phyloP scores from a whole-genome alignment of 2,888 invertebrate genomes.

The Cheilosia variabilis region DNA sequence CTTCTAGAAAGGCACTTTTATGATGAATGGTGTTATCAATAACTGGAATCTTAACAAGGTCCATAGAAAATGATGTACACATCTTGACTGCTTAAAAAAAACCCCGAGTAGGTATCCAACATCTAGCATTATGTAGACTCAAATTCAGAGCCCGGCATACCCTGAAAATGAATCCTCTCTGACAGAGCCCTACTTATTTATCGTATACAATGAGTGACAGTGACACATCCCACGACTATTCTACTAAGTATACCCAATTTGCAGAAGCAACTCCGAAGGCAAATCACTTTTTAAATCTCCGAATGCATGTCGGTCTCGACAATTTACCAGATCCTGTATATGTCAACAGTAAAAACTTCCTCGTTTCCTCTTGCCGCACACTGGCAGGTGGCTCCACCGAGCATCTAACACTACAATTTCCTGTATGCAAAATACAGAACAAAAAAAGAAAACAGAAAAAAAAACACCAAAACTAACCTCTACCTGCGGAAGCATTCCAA shows the following conservation, averaged over 20 bases:
- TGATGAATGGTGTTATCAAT: too few species aligned
- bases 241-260: neutral
- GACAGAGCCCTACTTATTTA: too few species aligned
- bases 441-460: neutral
- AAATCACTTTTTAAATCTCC: neutral
- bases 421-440: conserved; percentile 22
- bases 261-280: neutral
- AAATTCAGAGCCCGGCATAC: too few species aligned
- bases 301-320: neutral
- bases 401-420: conserved; percentile 15
- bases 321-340: neutral
- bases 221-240: neutral
- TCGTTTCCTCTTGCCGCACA: neutral
- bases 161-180: too few species aligned
- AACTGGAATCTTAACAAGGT: too few species aligned
- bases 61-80: too few species aligned
- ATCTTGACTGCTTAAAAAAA: too few species aligned
- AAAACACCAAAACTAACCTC: neutral
- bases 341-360: conserved; percentile 7
- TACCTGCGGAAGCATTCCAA: conserved; percentile 51
- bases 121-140: too few species aligned
- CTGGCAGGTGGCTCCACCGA: conserved; percentile 20
- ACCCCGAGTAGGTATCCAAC: too few species aligned
- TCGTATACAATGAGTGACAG: too few species aligned
- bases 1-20: too few species aligned